A percentile compares a stretch with the other conserved stretches of the same genome.
These are phyloP conservation scores for Chelonia mydas DNA, from an alignment of 2,797 vertebrate species.

Conservation along the genomic window DNA sequence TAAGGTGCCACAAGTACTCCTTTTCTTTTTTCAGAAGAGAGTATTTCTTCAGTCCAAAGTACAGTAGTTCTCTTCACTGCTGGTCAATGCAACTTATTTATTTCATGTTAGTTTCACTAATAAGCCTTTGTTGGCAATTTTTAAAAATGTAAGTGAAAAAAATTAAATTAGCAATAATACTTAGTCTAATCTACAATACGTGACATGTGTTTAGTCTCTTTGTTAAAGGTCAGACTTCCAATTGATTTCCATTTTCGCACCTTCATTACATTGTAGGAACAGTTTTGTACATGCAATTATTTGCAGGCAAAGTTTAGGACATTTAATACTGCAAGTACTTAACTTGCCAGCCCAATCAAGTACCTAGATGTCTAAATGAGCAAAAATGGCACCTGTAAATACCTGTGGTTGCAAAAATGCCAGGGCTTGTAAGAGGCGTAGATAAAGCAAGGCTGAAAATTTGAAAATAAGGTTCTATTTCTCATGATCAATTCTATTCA, in stretches of 20 bases:
- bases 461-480: background rate
- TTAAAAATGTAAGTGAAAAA: background rate
- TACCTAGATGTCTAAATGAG: background rate
- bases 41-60: background rate
- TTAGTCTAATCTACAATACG: background rate
- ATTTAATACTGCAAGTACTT: background rate
- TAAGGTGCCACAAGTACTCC: too few species aligned
- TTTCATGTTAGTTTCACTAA: background rate
- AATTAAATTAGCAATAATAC: background rate
- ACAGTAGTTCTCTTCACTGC: background rate
- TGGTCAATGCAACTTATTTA: background rate
- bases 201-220: background rate
- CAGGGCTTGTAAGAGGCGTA: background rate
- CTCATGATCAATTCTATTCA: background rate
- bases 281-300: background rate
- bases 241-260: background rate
- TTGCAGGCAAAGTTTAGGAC: background rate
- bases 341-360: background rate
- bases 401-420: background rate
- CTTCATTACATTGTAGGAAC: background rate
- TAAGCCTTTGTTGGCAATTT: background rate
- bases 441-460: background rate
- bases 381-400: background rate
- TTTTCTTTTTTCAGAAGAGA: background rate
- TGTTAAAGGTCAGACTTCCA: background rate